Base-by-base conservation (phyloP, 2,113 vertebrate species). In the Dasyornis broadbenti region DNA sequence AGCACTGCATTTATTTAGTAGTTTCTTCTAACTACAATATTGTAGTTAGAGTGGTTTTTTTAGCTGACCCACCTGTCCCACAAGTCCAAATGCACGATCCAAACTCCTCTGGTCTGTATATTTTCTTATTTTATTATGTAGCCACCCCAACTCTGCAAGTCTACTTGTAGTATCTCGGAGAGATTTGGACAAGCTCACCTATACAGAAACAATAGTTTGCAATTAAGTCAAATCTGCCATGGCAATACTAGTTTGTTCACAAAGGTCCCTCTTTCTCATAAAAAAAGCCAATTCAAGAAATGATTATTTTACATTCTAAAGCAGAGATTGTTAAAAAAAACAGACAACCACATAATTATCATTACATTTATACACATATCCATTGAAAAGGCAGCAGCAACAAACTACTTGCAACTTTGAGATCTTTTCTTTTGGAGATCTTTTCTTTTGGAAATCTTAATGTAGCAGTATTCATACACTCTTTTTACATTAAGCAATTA, bases 91-190 rank as follows among this genome's bases (percentile, higher is more conserved):
- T 1, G 99, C 99, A 59, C 99, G 98, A 97, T 99, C 99, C 28
- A 99, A 97, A 89, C 99, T 99, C 72, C 99, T 98, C 95, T 98
- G 98, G 91, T 99, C 99, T 1, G 99, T 99, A 54, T 99, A 99
- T 91, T 99, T 99, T 75, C 99, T 98, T 94, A 99, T 98, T 98
- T 99, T 99, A 96, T 99, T 99, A 97, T 99, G 99, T 37, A 99
- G 97, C 99, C 99, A 99, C 17, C 99, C 99, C 57, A 99, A 92
- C 91, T 99, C 99, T 6, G 99, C 98, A 81, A 99, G 98, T 57
- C 99, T 97, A 56, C 98, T 97, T 94, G 99, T 98, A 35, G 98
- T 99, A 97, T 99, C 99, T 96, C 99, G 97, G 66, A 99, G 98
- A 60, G 99, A 99, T 92, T 98, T 99, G 53, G 98, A 99, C 60